Percentiles rank a stretch among this genome's conserved stretches.
Evolutionary conservation across 2,113 vertebrate species (phyloP).

Genomic region (Nibea albiflora): DNA sequence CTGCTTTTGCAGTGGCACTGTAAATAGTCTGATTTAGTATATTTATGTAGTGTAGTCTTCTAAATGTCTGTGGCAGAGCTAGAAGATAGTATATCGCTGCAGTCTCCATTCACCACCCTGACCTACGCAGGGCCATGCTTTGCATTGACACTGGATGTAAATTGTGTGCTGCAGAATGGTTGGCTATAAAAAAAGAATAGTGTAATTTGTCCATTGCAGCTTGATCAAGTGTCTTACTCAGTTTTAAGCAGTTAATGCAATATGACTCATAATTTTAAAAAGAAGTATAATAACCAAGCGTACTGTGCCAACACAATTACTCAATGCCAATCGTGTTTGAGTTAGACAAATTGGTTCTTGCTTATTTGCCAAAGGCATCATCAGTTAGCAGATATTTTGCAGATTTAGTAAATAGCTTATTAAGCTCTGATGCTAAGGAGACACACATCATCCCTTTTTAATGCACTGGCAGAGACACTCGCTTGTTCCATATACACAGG

Average conservation of each 20-base stretch:
- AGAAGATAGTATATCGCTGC: not conserved
- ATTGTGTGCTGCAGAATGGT: not conserved
- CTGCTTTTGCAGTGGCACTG: not conserved
- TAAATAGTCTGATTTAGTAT: not conserved
- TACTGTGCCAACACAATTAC: not conserved
- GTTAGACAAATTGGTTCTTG: constrained; percentile 34
- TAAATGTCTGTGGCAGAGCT: constrained; percentile 13
- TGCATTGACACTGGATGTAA: not conserved
- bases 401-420: constrained; percentile 59
- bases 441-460: constrained; percentile 68
- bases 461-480: constrained; percentile 64
- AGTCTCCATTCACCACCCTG: not conserved
- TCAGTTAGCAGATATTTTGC: constrained; percentile 40
- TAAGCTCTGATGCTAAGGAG: constrained; percentile 56
- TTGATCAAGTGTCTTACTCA: not conserved
- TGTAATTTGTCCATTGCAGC: not conserved
- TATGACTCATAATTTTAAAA: not conserved
- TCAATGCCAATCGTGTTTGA: constrained; percentile 2
- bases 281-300: not conserved
- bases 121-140: not conserved
- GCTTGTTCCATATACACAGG: constrained; percentile 74
- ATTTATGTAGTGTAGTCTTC: constrained; percentile 2
- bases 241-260: constrained; percentile 1
- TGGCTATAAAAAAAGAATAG: not conserved
- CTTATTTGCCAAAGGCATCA: constrained; percentile 15